phyloP scores from a whole-genome alignment of 2,113 vertebrate genomes.

The Rhineura floridana region DNA sequence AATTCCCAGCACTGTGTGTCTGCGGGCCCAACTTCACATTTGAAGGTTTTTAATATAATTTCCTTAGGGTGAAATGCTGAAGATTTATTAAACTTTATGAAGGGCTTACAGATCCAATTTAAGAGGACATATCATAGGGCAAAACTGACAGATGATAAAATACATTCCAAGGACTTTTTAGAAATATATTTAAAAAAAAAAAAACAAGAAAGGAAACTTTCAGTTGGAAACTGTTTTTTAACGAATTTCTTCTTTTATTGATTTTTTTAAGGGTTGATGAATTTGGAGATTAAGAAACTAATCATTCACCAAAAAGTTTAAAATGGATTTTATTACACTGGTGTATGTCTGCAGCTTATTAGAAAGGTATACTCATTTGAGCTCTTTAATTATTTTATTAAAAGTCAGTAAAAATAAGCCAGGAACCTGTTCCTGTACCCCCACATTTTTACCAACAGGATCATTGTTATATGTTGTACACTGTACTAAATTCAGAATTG shows the following conservation, averaged over 20 bases:
- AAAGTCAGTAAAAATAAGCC: background rate
- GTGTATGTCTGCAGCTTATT: constrained; percentile 49
- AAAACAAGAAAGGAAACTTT: constrained; percentile 66
- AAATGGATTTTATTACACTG: constrained; percentile 42
- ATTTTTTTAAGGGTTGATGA: constrained; percentile 50
- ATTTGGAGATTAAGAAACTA: constrained; percentile 50
- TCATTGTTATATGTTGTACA: background rate
- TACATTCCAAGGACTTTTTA: constrained; percentile 77
- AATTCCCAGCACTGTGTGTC: constrained; percentile 94
- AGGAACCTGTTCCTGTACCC: constrained; percentile 4
- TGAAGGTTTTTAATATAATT: constrained; percentile 98
- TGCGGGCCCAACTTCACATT: constrained; percentile 90
- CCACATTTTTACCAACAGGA: background rate
- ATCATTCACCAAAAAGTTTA: constrained; percentile 35
- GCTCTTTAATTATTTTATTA: constrained; percentile 24
- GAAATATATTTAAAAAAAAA: constrained; percentile 43
- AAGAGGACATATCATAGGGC: constrained; percentile 95
- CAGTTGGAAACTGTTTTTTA: constrained; percentile 68
- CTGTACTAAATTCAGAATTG: background rate
- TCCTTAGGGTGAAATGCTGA: constrained; percentile 96
- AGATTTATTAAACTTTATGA: constrained; percentile 99
- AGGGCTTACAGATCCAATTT: constrained; percentile 99
- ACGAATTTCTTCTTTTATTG: constrained; percentile 49
- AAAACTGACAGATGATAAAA: constrained; percentile 90
- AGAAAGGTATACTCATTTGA: constrained; percentile 25